Conservation (phyloP, 1,140 invertebrate genomes). For the Holotrichia oblita region DNA sequence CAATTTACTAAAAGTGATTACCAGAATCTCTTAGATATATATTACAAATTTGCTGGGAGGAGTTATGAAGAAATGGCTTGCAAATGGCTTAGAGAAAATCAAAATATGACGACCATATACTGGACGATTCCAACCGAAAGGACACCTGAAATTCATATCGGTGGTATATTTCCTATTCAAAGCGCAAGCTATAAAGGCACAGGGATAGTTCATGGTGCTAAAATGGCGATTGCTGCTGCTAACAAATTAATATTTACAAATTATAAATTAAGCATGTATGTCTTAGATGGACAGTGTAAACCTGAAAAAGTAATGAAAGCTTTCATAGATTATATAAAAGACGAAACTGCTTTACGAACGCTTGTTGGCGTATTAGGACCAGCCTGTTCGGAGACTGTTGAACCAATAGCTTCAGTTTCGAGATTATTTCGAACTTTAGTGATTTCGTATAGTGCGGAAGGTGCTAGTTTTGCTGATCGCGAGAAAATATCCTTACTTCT, state of each 20-base stretch:
- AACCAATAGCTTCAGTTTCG: constrained; percentile 83
- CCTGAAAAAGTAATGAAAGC: constrained; percentile 80
- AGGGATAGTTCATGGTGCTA: constrained; percentile 72
- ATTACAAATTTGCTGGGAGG: constrained; percentile 53
- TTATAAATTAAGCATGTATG: constrained; percentile 70
- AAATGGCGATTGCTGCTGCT: constrained; percentile 72
- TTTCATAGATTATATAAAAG: constrained; percentile 78
- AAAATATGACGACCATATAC: background rate
- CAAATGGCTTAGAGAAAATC: constrained; percentile 66
- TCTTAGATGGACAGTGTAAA: constrained; percentile 76
- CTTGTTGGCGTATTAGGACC: constrained; percentile 83
- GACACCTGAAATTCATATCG: constrained; percentile 65
- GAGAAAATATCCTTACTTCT: constrained; percentile 84
- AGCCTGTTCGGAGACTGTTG: constrained; percentile 85
- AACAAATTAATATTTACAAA: constrained; percentile 74
- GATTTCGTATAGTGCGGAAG: constrained; percentile 85
- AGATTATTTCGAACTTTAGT: constrained; percentile 80
- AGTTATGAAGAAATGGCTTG: constrained; percentile 70
- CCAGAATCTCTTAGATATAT: constrained; percentile 64
- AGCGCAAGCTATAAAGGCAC: constrained; percentile 67
- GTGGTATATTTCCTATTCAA: constrained; percentile 78
- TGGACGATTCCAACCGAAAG: constrained; percentile 58
- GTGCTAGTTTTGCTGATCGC: constrained; percentile 74
- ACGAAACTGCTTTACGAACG: constrained; percentile 63
- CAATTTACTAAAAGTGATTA: constrained; percentile 67